phyloP scores from a whole-genome alignment of 2,113 vertebrate genomes.

The Anser brachyrhynchus region DNA sequence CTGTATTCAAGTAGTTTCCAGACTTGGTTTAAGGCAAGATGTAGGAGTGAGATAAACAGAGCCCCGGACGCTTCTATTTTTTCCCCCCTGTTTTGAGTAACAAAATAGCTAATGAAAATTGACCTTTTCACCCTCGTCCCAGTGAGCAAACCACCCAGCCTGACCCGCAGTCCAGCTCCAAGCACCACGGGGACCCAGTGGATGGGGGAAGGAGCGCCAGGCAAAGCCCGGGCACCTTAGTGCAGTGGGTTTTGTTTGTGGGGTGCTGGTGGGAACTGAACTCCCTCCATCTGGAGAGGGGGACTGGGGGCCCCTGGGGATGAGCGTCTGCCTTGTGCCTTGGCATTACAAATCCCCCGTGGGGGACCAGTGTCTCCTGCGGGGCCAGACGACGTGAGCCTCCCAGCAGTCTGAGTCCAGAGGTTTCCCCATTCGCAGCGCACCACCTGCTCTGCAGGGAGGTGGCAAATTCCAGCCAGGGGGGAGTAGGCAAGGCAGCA shows the following conservation, averaged over 20 bases:
- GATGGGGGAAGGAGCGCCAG: background rate
- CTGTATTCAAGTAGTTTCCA: background rate
- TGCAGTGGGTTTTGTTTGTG: accelerated
- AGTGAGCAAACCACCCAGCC: background rate
- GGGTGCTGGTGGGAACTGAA: accelerated
- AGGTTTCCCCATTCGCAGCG: background rate
- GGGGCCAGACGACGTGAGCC: too few relatives aligned
- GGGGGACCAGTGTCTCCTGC: background rate
- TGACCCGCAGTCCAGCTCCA: background rate
- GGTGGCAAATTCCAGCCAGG: accelerated
- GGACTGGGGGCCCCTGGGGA: too few relatives aligned
- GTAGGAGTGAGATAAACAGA: background rate
- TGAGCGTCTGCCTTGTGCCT: background rate
- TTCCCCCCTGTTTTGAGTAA: background rate
- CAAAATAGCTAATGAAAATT: background rate
- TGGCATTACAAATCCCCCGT: background rate
- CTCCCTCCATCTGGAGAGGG: background rate
- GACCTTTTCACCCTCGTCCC: background rate
- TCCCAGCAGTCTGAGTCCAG: background rate
- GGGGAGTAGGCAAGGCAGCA: background rate
- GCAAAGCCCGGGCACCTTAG: background rate
- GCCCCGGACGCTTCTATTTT: background rate
- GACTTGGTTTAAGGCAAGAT: background rate
- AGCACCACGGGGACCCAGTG: accelerated
- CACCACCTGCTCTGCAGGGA: too few relatives aligned